phyloP scores from a whole-genome alignment of 92 coral and sea anemone genomes.

The Ricordea florida region DNA sequence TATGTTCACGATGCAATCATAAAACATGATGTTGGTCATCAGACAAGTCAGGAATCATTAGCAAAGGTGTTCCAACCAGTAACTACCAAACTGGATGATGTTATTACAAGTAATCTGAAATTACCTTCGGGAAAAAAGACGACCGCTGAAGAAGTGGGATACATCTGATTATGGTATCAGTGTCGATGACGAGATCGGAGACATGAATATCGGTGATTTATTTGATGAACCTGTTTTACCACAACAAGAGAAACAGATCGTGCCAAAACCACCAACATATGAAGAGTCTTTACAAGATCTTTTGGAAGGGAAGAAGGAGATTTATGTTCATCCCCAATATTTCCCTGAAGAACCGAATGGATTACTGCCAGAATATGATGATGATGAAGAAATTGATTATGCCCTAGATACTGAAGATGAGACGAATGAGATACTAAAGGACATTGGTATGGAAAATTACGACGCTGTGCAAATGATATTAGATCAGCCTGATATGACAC shows the following conservation, averaged over 20 bases:
- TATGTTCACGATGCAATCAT: background rate
- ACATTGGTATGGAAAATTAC: background rate
- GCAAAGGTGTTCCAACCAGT: background rate
- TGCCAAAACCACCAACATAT: conserved; percentile 3
- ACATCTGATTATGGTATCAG: background rate
- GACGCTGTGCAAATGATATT: background rate
- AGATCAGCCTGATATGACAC: background rate
- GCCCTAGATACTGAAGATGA: background rate
- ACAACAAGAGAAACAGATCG: background rate
- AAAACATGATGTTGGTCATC: background rate
- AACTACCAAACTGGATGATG: background rate
- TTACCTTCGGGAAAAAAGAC: background rate
- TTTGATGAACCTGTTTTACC: background rate
- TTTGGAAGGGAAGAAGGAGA: background rate
- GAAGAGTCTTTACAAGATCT: background rate
- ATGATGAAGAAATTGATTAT: background rate
- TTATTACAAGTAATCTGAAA: background rate
- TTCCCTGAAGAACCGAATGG: background rate
- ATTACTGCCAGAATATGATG: background rate
- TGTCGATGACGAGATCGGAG: background rate
- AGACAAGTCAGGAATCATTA: background rate
- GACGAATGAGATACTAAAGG: background rate
- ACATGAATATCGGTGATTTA: background rate
- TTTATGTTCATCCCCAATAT: background rate
- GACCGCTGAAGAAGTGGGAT: background rate